Conservation (phyloP, 2,888 invertebrate species). For the Rhagium mordax region DNA sequence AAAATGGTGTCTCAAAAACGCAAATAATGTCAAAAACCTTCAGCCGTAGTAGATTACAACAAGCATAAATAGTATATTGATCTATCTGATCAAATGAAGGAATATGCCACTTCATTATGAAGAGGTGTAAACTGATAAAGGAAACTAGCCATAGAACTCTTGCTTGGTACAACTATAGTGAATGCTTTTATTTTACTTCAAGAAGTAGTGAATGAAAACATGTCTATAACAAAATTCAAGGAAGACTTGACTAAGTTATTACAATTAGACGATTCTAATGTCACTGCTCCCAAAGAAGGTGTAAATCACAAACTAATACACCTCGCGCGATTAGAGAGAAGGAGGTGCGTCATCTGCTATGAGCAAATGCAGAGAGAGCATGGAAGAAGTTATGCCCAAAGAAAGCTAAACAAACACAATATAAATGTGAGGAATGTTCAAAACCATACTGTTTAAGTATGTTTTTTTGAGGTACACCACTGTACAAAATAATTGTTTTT, state of each 20-base stretch:
- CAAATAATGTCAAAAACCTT: conserved; percentile 48
- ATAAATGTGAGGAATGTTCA: too few species aligned
- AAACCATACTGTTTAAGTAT: too few species aligned
- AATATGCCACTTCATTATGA: conserved; percentile 52
- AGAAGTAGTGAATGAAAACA: conserved; percentile 46
- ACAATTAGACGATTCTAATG: neutral
- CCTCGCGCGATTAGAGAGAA: too few species aligned
- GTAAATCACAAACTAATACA: too few species aligned
- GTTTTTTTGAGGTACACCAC: too few species aligned
- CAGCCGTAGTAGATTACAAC: conserved; percentile 56
- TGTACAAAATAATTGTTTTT: too few species aligned
- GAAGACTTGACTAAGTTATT: neutral
- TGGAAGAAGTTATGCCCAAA: too few species aligned
- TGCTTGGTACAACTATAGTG: conserved; percentile 50
- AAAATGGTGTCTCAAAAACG: conserved; percentile 25
- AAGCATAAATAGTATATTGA: conserved; percentile 55
- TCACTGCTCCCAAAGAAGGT: too few species aligned
- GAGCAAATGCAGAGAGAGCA: too few species aligned
- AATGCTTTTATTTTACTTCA: conserved; percentile 50
- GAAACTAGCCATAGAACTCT: conserved; percentile 55
- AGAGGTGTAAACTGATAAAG: conserved; percentile 58
- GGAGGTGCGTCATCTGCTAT: too few species aligned
- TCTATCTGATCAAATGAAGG: conserved; percentile 57
- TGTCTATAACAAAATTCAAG: conserved; percentile 35
- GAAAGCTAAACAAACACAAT: too few species aligned